Evolutionary conservation across 2,888 invertebrate species (phyloP), one percentile per base, ranked within the genome.

Genomic region (Hypomecis atomaria): DNA sequence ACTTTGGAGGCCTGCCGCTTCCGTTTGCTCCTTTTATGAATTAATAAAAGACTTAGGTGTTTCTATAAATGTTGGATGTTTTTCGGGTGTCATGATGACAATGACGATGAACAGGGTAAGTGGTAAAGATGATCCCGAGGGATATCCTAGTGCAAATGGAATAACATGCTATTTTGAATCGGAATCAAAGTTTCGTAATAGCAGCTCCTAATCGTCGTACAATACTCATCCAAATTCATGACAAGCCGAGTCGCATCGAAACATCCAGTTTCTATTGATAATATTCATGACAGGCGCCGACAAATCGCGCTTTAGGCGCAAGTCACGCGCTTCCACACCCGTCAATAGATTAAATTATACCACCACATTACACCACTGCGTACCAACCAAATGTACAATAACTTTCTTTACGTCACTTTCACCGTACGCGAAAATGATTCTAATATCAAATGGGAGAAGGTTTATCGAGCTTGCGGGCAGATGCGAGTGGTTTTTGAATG

Each of bases 321-420:
- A 71, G 83, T 87, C 88, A 88, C 87, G 88, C 77, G 76, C 81
- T 78, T 79, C 84, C 77, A 83, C 81, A 77, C 75, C 77, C 80
- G 80, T 80, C 78, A 82, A 83, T 85, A 79, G 81, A 83, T 85
- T 84, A 84, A 71, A 85, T 79, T 79, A 85, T 82, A 84, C 78
- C 73, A 66, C 64, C 42, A 63, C 69, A 73, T 73, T 65, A 71
- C 65, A 65, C 48, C 60, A 65, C 53, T 72, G 71, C 70, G 67
- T 71, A 71, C 69, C 65, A 66, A 76, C 72, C 69, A 71, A 74
- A 76, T 72, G 77, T 74, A 80, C 78, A 77, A 82, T 84, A 81
- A 85, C 88, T 89, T 89, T 89, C 88, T 86, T 87, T 74, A 74
- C 65, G 70, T 71, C 69, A 79, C 87, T 89, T 88, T 89, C 86